A percentile compares a stretch with the other conserved stretches of the same genome.
These are phyloP conservation scores for Drosophila subquinaria DNA, from an alignment of 2,888 invertebrate genomes.

Conservation along the genomic window DNA sequence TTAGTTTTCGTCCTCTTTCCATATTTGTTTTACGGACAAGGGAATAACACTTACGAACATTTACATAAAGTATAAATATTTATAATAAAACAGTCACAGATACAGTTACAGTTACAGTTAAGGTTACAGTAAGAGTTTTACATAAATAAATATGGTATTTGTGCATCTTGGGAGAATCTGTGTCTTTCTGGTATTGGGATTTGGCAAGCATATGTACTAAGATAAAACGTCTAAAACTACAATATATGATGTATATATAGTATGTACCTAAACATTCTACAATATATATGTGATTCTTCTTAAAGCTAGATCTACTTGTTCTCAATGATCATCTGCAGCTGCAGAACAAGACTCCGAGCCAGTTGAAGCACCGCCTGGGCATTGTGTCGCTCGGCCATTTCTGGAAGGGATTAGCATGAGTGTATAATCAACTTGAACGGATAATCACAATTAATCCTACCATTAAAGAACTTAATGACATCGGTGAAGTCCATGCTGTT, in stretches of 20 bases:
- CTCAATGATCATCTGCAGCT: conserved; percentile 96
- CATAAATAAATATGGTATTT: conserved; percentile 23
- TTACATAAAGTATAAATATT: conserved; percentile 28
- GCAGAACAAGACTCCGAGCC: conserved; percentile 94
- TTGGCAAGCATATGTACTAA: conserved; percentile 38
- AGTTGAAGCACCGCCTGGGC: conserved; percentile 92
- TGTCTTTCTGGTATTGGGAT: conserved; percentile 9
- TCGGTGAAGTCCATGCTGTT: conserved; percentile 99
- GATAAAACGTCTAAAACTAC: conserved; percentile 27
- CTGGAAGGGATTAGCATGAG: conserved; percentile 86
- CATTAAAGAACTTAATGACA: conserved; percentile 99
- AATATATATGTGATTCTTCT: conserved; percentile 4
- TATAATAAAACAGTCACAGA: conserved; percentile 16
- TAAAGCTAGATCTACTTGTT: conserved; percentile 89
- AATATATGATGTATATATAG: conserved; percentile 2
- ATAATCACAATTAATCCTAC: conserved; percentile 86
- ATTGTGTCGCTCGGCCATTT: conserved; percentile 98
- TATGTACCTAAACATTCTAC: conserved; percentile 10
- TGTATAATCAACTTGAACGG: neutral
- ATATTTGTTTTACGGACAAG: conserved; percentile 40
- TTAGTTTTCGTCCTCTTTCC: conserved; percentile 57
- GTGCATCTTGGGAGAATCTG: conserved; percentile 44
- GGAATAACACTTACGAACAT: conserved; percentile 36
- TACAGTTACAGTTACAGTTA: conserved; percentile 33
- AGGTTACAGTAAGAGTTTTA: conserved; percentile 20